Conservation (phyloP, 1,140 invertebrate species). For the Ptiloglossa arizonensis region DNA sequence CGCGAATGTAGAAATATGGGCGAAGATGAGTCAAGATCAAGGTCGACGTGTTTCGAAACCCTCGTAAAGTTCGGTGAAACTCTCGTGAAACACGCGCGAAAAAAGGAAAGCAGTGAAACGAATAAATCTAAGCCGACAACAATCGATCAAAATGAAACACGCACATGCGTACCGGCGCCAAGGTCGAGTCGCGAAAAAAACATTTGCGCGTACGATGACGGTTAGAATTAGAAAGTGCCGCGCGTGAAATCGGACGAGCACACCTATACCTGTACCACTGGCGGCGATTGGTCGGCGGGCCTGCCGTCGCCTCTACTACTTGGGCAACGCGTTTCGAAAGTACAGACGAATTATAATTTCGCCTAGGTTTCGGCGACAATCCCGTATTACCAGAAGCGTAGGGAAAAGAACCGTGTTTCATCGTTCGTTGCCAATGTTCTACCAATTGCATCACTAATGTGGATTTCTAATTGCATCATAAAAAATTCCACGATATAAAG, state of each 20-base stretch:
- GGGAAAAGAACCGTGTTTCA: no score
- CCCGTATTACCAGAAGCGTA: not conserved
- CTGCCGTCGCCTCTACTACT: conserved; percentile 10
- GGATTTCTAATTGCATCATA: conserved; percentile 25
- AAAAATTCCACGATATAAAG: conserved; percentile 22
- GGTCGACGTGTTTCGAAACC: conserved; percentile 23
- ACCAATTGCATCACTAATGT: no score
- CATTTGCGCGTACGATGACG: no score
- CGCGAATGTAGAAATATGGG: not conserved
- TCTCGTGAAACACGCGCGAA: not conserved
- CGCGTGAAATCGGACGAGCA: not conserved
- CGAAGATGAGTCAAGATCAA: conserved; percentile 34
- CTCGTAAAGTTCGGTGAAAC: not conserved
- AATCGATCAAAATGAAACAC: not conserved
- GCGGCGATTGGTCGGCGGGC: not conserved
- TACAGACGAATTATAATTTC: not conserved
- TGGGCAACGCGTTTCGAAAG: conserved; percentile 24
- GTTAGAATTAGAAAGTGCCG: not conserved
- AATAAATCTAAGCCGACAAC: not conserved
- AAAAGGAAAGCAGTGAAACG: not conserved
- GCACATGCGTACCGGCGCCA: not conserved
- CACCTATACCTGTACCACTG: conserved; percentile 26
- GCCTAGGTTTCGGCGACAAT: no score
- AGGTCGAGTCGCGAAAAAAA: no score
- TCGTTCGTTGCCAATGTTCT: no score